Evolutionary conservation across 2,888 invertebrate genomes (phyloP), one percentile per base, ranked within the genome.

Genomic region (Drosophila mulleri): DNA sequence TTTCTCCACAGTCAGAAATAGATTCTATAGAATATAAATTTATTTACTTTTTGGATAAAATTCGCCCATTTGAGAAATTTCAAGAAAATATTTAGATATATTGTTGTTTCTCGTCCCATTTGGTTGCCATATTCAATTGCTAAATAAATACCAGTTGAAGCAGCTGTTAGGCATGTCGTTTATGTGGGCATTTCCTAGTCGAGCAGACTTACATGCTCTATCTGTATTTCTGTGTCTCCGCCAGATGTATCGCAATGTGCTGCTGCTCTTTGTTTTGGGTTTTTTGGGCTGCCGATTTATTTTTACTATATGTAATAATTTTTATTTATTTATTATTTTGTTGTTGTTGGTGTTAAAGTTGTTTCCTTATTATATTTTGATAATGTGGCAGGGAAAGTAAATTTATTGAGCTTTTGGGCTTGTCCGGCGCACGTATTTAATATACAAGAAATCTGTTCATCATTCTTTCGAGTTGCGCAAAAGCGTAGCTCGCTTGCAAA

Each of bases 341-440:
- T 2, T 45, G 7, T 14, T 7, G 23, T 45, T 14, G 3, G 8
- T 45, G 16, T 16, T 45, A 23, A 45, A 45, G 16, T 8, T 8
- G 32, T 32, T 6, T 12, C 18, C 32, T 48, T 65, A 62, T 64
- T 26, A 11, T 57, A 37, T 18, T 50, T 48, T 56, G 14, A 56
- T 66, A 42, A 3, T 32, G 29, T 42, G 59, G 8, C 56, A 61
- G 71, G 20, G 76, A 80, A 80, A 83, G 72, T 74, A 39, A 54
- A 83, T 80, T 79, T 72, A 68, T 80, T 44, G 52, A 29, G 23
- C 54, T 37, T 58, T 23, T 50, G 44, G 7, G 23, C 58, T 66
- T 70, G 41, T 35, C 75, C 45, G 50, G 56, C 58, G 47, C 62
- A 52, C 35, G 37, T 50, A 41, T 42, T 48, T 61, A 48, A 56